These are phyloP conservation scores for Spisula subtruncata DNA, from an alignment of 2,888 invertebrate species.

Conservation along the genomic window DNA sequence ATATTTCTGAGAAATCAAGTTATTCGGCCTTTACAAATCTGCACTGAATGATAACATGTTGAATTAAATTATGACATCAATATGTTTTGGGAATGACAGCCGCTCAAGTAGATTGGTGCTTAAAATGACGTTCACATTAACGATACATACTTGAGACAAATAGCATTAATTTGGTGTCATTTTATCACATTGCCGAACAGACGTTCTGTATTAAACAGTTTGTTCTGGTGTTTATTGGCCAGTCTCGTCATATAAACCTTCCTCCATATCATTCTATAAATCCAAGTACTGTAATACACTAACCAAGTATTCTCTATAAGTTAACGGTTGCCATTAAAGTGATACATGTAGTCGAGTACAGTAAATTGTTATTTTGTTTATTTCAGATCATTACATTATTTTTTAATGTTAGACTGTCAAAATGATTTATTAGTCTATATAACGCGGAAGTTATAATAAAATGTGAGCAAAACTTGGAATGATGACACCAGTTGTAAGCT, in stretches of 20 bases:
- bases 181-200: neutral
- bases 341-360: too few relatives aligned
- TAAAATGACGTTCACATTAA: neutral
- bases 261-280: too few relatives aligned
- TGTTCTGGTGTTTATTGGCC: neutral
- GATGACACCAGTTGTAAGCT: too few relatives aligned
- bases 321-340: too few relatives aligned
- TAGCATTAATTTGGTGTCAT: neutral
- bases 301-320: too few relatives aligned
- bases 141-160: slow-evolving; percentile 7
- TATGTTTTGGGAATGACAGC: neutral
- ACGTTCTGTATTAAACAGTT: neutral
- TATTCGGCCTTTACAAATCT: neutral
- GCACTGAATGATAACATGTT: neutral
- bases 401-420: too few relatives aligned
- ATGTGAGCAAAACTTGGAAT: too few relatives aligned
- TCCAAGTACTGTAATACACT: too few relatives aligned
- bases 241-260: too few relatives aligned
- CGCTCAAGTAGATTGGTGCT: neutral
- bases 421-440: too few relatives aligned
- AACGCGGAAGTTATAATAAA: too few relatives aligned
- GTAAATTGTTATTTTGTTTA: too few relatives aligned
- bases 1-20: neutral
- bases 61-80: neutral
- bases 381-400: slow-evolving; percentile 88